Evolutionary conservation across 2,797 vertebrate genomes (phyloP).

Genomic region (Huso huso): DNA sequence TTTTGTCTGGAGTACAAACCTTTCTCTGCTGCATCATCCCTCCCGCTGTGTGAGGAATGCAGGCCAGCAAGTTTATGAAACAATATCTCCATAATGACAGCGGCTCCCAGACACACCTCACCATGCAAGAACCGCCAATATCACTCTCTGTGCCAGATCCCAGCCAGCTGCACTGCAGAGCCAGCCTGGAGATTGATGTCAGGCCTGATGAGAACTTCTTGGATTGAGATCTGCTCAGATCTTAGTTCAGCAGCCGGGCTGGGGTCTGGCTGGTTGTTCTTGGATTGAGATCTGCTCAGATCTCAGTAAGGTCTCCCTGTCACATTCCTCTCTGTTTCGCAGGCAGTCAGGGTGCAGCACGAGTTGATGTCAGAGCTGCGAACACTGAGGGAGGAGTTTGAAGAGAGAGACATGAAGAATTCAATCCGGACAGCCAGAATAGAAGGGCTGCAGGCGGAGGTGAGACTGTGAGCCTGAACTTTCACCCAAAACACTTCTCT

Average conservation of each 20-base stretch:
- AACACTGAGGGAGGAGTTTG: constrained; percentile 59
- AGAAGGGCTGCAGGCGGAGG: constrained; percentile 59
- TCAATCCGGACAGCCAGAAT: constrained; percentile 56
- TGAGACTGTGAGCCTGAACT: constrained; percentile 11
- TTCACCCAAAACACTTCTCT: neutral
- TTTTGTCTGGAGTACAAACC: too few species aligned
- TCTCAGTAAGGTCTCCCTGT: constrained; percentile 6
- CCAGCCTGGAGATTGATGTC: too few species aligned
- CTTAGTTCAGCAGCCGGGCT: neutral
- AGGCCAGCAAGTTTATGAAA: constrained; percentile 37
- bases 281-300: neutral
- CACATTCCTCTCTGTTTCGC: neutral
- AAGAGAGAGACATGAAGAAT: constrained; percentile 57
- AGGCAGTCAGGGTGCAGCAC: constrained; percentile 67
- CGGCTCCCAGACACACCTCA: neutral
- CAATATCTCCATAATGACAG: neutral
- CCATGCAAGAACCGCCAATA: neutral
- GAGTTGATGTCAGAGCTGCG: constrained; percentile 60
- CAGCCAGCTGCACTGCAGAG: too few species aligned
- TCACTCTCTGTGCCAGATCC: neutral
- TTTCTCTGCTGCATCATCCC: neutral
- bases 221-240: neutral
- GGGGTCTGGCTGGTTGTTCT: neutral
- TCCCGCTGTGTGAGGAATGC: constrained; percentile 32
- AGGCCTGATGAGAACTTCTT: neutral